A percentile compares a stretch with the other conserved stretches of the same genome.
These are phyloP conservation scores for Bellardia pandia DNA, from an alignment of 2,888 invertebrate genomes.

Conservation along the genomic window DNA sequence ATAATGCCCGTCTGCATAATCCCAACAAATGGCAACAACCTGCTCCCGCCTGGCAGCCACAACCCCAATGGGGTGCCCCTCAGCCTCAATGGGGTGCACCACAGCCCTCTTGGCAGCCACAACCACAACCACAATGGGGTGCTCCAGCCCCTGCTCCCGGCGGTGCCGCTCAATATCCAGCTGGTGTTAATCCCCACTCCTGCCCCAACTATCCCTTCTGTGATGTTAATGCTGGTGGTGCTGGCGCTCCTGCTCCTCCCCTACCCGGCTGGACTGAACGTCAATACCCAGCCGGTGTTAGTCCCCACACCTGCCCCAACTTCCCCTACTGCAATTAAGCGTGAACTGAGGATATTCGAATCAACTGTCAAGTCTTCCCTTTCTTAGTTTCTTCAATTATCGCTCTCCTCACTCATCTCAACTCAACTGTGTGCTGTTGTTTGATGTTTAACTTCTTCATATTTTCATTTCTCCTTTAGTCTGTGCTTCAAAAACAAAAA, in stretches of 20 bases:
- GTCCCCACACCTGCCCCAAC: constrained; percentile 84
- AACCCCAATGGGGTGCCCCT: constrained; percentile 76
- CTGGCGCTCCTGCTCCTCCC: constrained; percentile 82
- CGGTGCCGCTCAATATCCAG: constrained; percentile 83
- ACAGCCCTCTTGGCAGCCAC: constrained; percentile 75
- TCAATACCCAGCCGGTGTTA: constrained; percentile 84
- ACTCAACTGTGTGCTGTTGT: constrained; percentile 68
- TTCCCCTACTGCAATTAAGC: constrained; percentile 84
- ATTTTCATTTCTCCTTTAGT: neutral
- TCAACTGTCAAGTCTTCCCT: constrained; percentile 27
- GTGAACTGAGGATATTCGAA: neutral
- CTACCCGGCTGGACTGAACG: constrained; percentile 84
- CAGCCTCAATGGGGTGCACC: constrained; percentile 76
- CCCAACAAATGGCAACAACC: constrained; percentile 82
- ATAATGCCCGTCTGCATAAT: constrained; percentile 84
- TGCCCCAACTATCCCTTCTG: constrained; percentile 86
- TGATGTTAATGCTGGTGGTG: constrained; percentile 82
- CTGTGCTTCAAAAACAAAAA: constrained; percentile 25
- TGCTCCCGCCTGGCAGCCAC: constrained; percentile 76
- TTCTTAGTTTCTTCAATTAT: constrained; percentile 6
- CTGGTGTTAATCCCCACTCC: constrained; percentile 84
- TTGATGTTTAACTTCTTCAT: constrained; percentile 19
- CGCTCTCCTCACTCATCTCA: constrained; percentile 49
- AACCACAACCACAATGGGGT: constrained; percentile 79
- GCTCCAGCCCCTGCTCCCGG: constrained; percentile 79